Base-by-base conservation (phyloP, 2,888 invertebrate genomes). In the Argyresthia albistria region DNA sequence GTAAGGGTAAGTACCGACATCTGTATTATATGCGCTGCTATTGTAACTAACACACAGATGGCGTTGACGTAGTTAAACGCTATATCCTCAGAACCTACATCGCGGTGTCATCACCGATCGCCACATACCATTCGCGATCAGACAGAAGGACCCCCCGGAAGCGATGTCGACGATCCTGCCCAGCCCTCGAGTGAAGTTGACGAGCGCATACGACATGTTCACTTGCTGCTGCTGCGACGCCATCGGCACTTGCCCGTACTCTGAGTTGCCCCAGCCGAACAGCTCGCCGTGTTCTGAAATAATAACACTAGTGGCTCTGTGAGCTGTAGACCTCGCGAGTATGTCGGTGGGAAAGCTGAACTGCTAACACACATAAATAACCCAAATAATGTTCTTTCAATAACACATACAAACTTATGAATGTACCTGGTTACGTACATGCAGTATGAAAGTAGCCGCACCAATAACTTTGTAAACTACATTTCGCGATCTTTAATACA, bases 261-360 rank as follows among this genome's bases (percentile, higher is more conserved):
- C 98, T 0, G 95, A 93, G 75, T 97, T 98, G 8, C 99, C 98
- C 98, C 98, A 99, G 0, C 97, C 98, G 80, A 97, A 98, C 1
- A 97, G 89, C 64, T 97, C 95, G 4, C 98, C 97, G 63, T 92
- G 91, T 58, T 96, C 95, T 94, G 66, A 49, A 67, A 68, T 56
- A 57, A 55, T 60, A 54, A 52, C n/a, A n/a, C n/a, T n/a, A n/a
- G n/a, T n/a, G n/a, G n/a, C n/a, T n/a, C n/a, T n/a, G n/a, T n/a
- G n/a, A n/a, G n/a, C n/a, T n/a, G n/a, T n/a, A n/a, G n/a, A n/a
- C n/a, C n/a, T n/a, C n/a, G n/a, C n/a, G n/a, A n/a, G n/a, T n/a
- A n/a, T n/a, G n/a, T n/a, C n/a, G n/a, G n/a, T n/a, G n/a, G n/a
- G n/a, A n/a, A n/a, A n/a, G n/a, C n/a, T n/a, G n/a, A n/a, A n/a